A percentile compares a stretch with the other conserved stretches of the same genome.
These are phyloP conservation scores for Syrrhaptes paradoxus DNA, from an alignment of 2,113 vertebrate species.

Conservation along the genomic window DNA sequence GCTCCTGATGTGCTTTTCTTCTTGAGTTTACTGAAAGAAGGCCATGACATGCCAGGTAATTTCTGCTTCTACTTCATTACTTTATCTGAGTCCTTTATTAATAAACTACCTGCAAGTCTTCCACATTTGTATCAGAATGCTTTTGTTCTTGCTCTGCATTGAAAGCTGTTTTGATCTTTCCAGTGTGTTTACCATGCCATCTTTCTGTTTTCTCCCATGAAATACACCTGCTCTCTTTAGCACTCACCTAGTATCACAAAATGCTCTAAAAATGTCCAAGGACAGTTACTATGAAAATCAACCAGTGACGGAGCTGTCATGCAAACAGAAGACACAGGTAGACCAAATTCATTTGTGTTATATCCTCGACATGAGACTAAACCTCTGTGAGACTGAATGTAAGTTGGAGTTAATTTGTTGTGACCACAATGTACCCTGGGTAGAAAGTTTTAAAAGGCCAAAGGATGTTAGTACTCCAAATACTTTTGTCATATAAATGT, in stretches of 20 bases:
- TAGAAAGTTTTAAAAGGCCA: not conserved
- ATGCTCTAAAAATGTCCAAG: not conserved
- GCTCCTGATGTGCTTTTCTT: not conserved
- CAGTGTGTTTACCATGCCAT: not conserved
- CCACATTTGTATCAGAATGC: not conserved
- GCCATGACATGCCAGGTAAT: not conserved
- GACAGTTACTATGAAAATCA: not conserved
- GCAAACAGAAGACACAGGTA: not conserved
- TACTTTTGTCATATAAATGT: not conserved
- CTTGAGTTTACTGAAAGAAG: not conserved
- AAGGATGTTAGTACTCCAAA: not conserved
- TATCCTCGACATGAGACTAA: not conserved
- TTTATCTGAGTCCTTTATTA: not conserved
- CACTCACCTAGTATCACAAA: not conserved
- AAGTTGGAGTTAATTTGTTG: not conserved
- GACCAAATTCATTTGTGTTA: not conserved
- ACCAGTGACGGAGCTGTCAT: not conserved
- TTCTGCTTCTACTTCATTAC: not conserved
- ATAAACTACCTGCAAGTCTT: not conserved
- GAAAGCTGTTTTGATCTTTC: constrained; percentile 19
- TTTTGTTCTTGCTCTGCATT: not conserved
- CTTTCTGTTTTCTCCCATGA: not conserved
- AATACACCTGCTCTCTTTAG: not conserved
- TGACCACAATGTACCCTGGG: not conserved
- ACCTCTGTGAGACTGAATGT: not conserved